These are phyloP conservation scores for Rhabditoides inermis DNA, from an alignment of 2,888 invertebrate genomes.

Conservation along the genomic window DNA sequence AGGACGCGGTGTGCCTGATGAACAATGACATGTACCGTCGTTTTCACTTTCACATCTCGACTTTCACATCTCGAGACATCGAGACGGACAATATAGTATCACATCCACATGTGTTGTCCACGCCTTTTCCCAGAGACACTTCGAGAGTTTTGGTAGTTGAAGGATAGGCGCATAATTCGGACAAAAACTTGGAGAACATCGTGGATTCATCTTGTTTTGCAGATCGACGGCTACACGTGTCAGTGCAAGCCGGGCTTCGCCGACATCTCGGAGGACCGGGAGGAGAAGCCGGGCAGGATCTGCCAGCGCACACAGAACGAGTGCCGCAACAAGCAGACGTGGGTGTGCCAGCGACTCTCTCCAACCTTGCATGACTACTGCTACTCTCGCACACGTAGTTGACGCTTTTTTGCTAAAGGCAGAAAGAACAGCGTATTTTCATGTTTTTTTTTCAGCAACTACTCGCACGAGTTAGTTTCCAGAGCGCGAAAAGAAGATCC, in stretches of 20 bases:
- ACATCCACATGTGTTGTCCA: too few species aligned
- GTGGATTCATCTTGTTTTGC: constrained; percentile 1
- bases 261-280: constrained; percentile 38
- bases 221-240: constrained; percentile 40
- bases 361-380: too few species aligned
- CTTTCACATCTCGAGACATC: not conserved
- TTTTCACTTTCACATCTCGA: not conserved
- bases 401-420: not conserved
- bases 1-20: not conserved
- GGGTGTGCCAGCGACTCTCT: constrained; percentile 1
- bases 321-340: constrained; percentile 30
- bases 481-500: not conserved
- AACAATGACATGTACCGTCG: not conserved
- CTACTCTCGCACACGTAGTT: too few species aligned
- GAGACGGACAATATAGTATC: not conserved
- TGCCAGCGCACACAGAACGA: constrained; percentile 43
- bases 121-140: too few species aligned
- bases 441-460: not conserved
- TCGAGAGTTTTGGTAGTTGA: too few species aligned
- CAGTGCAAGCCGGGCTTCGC: constrained; percentile 37
- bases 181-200: too few species aligned
- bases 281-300: constrained; percentile 37
- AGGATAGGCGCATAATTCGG: too few species aligned
- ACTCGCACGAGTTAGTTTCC: not conserved
- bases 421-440: not conserved